A percentile compares a stretch with the other conserved stretches of the same genome.
Conservation (phyloP, 23 tunicate species). For the Halocynthia roretzi region DNA sequence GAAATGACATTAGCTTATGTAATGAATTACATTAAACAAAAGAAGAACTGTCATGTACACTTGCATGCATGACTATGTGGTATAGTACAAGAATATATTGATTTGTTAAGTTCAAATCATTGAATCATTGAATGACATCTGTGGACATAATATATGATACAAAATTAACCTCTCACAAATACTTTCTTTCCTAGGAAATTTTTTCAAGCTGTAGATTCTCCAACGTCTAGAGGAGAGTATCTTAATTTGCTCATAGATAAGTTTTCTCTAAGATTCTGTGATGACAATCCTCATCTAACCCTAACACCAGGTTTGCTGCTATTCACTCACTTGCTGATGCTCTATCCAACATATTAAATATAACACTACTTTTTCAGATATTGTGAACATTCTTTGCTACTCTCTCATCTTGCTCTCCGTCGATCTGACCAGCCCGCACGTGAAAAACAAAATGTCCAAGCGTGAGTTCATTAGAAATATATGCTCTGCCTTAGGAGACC, state of each 20-base stretch:
- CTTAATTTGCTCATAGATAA: constrained; percentile 52
- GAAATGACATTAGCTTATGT: no score
- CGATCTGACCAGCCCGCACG: constrained; percentile 88
- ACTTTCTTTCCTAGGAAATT: constrained; percentile 53
- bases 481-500: constrained; percentile 44
- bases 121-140: no score
- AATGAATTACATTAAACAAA: no score
- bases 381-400: constrained; percentile 73
- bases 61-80: no score
- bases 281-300: constrained; percentile 63
- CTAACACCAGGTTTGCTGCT: constrained; percentile 34
- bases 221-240: constrained; percentile 72
- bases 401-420: constrained; percentile 94
- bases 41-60: no score
- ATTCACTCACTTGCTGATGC: no score
- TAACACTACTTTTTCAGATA: constrained; percentile 27
- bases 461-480: constrained; percentile 91
- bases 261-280: constrained; percentile 78
- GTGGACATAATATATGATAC: no score
- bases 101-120: no score
- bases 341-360: no score
- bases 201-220: constrained; percentile 88
- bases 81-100: no score
- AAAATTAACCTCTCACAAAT: no score
- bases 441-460: constrained; percentile 98